Base-by-base conservation (phyloP, 2,113 vertebrate genomes). In the Sphyrna mokarran region DNA sequence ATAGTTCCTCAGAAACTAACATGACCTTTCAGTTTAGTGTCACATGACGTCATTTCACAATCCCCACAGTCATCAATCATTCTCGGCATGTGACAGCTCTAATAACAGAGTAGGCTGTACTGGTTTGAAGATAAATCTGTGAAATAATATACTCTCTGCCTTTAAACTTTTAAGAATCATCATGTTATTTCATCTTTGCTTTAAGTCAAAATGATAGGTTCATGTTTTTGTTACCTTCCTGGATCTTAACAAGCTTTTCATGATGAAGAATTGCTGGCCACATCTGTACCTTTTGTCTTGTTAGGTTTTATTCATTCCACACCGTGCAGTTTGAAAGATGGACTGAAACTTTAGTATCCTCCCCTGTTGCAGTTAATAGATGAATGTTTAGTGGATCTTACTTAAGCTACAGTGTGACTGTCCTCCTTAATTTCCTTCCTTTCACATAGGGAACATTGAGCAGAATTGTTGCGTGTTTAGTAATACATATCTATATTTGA, bases 11-110 rank as follows among this genome's bases (percentile, higher is more conserved):
- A 63, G 87, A 91, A 93, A 66, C 29, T 68, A 66, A 68, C 3
- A 10, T 93, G 89, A 93, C 89, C 89, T 61, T 66, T 93, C 66
- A 68, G 89, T 68, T 18, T n/a, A 93, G 14, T 40, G 89, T 37
- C 89, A 93, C 18, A 7, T 93, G 89, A 66, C 37, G 2, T 93
- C 33, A 93, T 68, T 93, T 93, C 29, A 66, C 61, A 93, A 93
- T 66, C 89, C 61, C 13, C 87, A 63, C 61, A 68, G 89, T 93
- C 89, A 93, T 93, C 89, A 93, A 93, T 93, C 89, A 93, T 93
- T 93, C 63, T 63, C 3, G 89, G 89, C 89, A 66, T 37, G 89
- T 93, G 61, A 33, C 89, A 66, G 89, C 89, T 93, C 61, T 66
- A 93, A 93, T 93, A 93, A 93, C 89, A 93, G 66, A 93, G 61